phyloP scores from a whole-genome alignment of 2,797 vertebrate species.

The Pangasius sanitwongsei region DNA sequence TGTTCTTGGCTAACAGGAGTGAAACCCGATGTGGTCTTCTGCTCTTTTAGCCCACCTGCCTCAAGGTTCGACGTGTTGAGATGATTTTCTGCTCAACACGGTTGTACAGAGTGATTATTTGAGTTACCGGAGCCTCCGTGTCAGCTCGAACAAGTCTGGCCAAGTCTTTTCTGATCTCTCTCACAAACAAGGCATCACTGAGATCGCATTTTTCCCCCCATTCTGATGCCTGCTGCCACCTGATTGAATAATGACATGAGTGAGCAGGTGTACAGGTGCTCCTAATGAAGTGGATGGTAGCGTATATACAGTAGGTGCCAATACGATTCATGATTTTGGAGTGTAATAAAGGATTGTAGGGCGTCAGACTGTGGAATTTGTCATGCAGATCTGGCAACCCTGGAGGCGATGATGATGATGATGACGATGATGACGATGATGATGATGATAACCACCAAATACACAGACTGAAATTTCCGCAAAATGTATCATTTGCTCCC shows the following conservation, averaged over 20 bases:
- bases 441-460: background rate
- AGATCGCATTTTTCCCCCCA: background rate
- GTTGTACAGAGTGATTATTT: background rate
- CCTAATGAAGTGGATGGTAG: too few relatives aligned
- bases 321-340: too few relatives aligned
- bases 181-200: background rate
- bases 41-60: background rate
- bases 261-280: background rate
- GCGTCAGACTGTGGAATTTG: background rate
- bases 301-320: too few relatives aligned
- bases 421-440: background rate
- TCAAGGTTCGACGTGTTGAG: background rate
- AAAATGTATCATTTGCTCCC: too few relatives aligned
- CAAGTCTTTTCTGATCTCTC: background rate
- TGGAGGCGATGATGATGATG: background rate
- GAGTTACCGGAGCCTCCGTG: background rate
- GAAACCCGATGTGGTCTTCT: background rate
- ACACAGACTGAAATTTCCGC: background rate
- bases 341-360: background rate
- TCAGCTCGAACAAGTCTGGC: background rate
- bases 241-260: background rate
- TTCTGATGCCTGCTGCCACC: background rate
- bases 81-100: background rate
- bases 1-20: background rate
- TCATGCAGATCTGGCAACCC: background rate